These are phyloP conservation scores for Gambelia wislizenii DNA, from an alignment of 2,797 vertebrate genomes.

Conservation along the genomic window DNA sequence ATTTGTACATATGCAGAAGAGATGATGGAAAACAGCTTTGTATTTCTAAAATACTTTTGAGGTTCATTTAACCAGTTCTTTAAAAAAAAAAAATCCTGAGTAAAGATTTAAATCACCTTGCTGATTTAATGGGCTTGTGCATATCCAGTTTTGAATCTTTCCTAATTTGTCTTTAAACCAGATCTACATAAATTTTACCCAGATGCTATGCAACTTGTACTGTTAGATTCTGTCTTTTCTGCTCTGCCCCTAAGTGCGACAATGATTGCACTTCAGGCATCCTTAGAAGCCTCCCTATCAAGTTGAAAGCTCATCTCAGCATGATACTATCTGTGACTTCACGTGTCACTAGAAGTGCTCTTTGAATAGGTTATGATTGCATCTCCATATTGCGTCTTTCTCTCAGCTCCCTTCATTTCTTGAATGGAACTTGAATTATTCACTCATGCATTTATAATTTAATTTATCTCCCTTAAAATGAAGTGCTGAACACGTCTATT, in stretches of 20 bases:
- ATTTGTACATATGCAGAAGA: not conserved
- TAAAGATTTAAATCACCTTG: not conserved
- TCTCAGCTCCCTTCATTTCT: conserved; percentile 2
- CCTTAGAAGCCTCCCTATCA: conserved; percentile 18
- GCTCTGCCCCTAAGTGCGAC: conserved; percentile 11
- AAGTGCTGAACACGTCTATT: conserved; percentile 7
- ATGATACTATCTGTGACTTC: conserved; percentile 28
- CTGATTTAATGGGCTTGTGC: not conserved
- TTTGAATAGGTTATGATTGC: conserved; percentile 47
- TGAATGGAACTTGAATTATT: conserved; percentile 38
- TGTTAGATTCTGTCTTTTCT: not conserved
- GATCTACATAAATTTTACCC: not conserved
- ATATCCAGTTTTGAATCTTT: not conserved
- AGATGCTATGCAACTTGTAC: not conserved
- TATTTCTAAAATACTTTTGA: not conserved
- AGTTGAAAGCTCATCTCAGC: conserved; percentile 42
- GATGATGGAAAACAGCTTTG: not conserved
- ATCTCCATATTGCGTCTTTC: conserved; percentile 34
- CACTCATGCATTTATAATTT: conserved; percentile 37
- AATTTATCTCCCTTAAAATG: conserved; percentile 34
- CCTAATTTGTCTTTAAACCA: conserved; percentile 16
- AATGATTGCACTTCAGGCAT: conserved; percentile 29
- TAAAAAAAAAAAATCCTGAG: not conserved
- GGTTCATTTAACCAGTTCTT: not conserved
- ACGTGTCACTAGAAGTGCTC: conserved; percentile 33